Base-by-base conservation (phyloP, 1,140 invertebrate genomes). In the Planococcus citri region DNA sequence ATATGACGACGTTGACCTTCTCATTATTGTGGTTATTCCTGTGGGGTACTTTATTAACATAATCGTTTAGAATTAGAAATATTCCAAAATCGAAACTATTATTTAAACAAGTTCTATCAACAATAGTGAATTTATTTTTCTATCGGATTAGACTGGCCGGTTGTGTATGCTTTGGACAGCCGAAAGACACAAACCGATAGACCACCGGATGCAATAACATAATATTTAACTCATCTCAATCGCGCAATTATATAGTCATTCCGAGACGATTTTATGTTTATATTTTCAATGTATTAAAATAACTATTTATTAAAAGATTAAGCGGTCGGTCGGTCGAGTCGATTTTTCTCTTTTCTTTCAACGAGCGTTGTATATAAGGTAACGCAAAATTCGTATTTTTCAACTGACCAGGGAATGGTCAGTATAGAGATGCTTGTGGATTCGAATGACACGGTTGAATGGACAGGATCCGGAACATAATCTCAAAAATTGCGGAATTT, bases 291-390 rank as follows among this genome's bases (percentile, higher is more conserved):
- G 41, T 51, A 51, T 51, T 51, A 51, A 14, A 17, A 51, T 51
- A n/a, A 51, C 41, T 51, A 51, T 51, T 51, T 51, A 51, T 51
- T 51, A 51, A 51, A 51, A 51, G 41, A 51, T 51, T 51, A 51
- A 9, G 17, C 41, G 6, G 29, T 33, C n/a, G n/a, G n/a, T n/a
- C n/a, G n/a, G n/a, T n/a, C 33, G 33, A 8, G 6, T 37, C 33
- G 14, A 37, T 37, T 8, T 37, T 14, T 14, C 33, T 37, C 14
- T 37, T 37, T 37, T 37, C 33, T 37, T 33, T 51, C 41, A 9
- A 17, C 41, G n/a, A n/a, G n/a, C n/a, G n/a, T 17, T 14, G 6
- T 51, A 51, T 51, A 51, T 51, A 51, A 51, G 41, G 41, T 51
- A 20, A 51, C 41, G 41, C 41, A 51, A 51, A 51, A 51, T 6